Conservation (phyloP, 2,888 invertebrate genomes). For the Lysandra bellargus region DNA sequence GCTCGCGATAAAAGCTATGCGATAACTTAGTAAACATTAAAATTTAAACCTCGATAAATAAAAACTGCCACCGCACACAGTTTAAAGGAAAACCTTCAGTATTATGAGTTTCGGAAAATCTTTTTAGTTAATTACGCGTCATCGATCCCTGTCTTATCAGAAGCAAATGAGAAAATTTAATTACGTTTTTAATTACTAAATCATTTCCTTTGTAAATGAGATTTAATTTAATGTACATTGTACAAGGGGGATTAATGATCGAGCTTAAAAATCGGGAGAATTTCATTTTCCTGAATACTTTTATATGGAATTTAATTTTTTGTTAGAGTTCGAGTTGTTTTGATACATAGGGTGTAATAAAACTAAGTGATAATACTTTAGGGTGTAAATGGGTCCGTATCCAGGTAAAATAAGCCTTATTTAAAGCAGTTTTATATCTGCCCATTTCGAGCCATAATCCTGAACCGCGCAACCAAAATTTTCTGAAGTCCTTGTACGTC, state of each 20-base stretch:
- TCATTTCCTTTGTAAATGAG: slow-evolving; percentile 17
- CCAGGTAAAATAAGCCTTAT: no score
- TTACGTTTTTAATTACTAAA: slow-evolving; percentile 16
- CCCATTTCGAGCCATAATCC: no score
- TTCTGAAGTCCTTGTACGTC: no score
- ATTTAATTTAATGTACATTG: slow-evolving; percentile 8
- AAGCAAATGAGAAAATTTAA: slow-evolving; percentile 6
- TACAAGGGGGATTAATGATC: slow-evolving; percentile 9
- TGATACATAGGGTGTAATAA: no score
- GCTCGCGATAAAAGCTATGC: no score
- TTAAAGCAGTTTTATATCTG: no score
- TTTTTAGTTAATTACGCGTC: not conserved
- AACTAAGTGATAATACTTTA: no score
- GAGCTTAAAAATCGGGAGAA: not conserved
- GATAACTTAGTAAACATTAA: no score
- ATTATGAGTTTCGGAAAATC: slow-evolving; percentile 5
- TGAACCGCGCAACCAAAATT: no score
- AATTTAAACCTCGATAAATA: no score
- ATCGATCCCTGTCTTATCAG: slow-evolving; percentile 1
- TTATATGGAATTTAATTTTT: not conserved
- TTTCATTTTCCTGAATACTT: not conserved
- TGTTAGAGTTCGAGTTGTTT: no score
- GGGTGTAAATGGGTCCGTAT: no score
- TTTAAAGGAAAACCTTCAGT: not conserved
- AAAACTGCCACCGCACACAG: not conserved